These are phyloP conservation scores for Euborellia annulipes DNA, from an alignment of 1,140 invertebrate species.

Conservation along the genomic window DNA sequence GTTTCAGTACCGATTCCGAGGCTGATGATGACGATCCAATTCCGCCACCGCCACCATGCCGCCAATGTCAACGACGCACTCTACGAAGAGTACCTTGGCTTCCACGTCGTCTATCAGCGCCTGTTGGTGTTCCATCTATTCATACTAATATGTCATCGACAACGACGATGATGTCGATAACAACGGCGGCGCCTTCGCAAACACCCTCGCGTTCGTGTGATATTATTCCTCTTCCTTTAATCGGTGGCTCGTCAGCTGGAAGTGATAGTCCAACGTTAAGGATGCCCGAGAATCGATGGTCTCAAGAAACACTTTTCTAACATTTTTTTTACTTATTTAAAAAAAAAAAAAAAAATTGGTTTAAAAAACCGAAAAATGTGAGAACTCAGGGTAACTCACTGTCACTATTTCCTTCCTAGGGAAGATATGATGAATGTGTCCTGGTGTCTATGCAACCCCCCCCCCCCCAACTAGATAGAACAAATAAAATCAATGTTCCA, in stretches of 20 bases:
- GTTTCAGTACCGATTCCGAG: conserved; percentile 63
- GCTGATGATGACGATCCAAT: conserved; percentile 16
- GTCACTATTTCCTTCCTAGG: too few relatives aligned
- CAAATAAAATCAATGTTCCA: too few relatives aligned
- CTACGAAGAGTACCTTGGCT: not conserved
- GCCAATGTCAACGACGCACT: conserved; percentile 4
- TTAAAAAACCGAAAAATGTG: too few relatives aligned
- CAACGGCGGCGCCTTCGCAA: not conserved
- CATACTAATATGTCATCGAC: conserved; percentile 2
- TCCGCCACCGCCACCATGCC: conserved; percentile 1
- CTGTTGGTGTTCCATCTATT: not conserved
- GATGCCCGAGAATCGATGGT: conserved; percentile 13
- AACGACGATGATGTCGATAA: not conserved
- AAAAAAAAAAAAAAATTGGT: too few relatives aligned
- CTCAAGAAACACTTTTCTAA: conserved; percentile 18
- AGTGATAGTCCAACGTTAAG: conserved; percentile 12
- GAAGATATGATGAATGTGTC: too few relatives aligned
- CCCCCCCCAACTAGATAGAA: too few relatives aligned
- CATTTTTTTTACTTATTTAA: not conserved
- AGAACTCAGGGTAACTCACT: too few relatives aligned
- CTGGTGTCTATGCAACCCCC: too few relatives aligned
- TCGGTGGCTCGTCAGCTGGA: conserved; percentile 10
- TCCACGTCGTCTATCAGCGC: conserved; percentile 7
- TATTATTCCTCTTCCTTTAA: conserved; percentile 9
- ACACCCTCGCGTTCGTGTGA: conserved; percentile 1